Base-by-base conservation (phyloP, 2,888 invertebrate genomes). In the Cartodere bifasciata region DNA sequence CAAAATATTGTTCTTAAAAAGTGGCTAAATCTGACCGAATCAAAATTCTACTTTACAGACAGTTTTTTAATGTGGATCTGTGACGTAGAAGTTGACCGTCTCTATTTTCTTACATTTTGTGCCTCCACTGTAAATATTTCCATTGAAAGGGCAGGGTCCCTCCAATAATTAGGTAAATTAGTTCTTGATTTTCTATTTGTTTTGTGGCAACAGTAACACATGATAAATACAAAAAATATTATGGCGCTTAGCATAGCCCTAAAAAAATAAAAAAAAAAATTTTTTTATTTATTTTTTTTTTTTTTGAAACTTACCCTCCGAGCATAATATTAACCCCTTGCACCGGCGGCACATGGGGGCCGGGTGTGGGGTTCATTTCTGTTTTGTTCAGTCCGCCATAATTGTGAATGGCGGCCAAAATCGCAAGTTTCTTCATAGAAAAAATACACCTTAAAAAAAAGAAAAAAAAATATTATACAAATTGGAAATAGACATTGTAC, bases 211-310 rank as follows among this genome's bases (percentile, higher is more conserved):
- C 75, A 75, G 56, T 75, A 83, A 56, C 83, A 84, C 35, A 82
- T 72, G 20, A 82, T 70, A 49, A 82, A 77, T 35, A 83, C 71
- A 27, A 80, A 75, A 45, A 81, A 71, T 48, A 82, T 66, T 43
- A 83, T 76, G 15, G 81, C 77, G 52, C 82, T 80, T 46, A 84
- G 60, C 67, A 83, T 82, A 23, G 76, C 79, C 52, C 84, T 84
- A 64, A 31, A 65, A 61, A 9, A 20, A 20, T n/a, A 29, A 24
- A 13, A 29, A 23, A 24, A 23, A 11, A 9, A 9, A 12, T 28
- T 12, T 27, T 12, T 6, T 16, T 6, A 9, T 16, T 6, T 27
- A 16, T 12, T n/a, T n/a, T 6, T 10, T 13, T 34, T 42, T 16
- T 4, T n/a, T n/a, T 10, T 10, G 11, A 21, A 32, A 65, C 76